A percentile compares a stretch with the other conserved stretches of the same genome.
Conservation (phyloP, 2,797 vertebrate species). For the Takifugu rubripes region DNA sequence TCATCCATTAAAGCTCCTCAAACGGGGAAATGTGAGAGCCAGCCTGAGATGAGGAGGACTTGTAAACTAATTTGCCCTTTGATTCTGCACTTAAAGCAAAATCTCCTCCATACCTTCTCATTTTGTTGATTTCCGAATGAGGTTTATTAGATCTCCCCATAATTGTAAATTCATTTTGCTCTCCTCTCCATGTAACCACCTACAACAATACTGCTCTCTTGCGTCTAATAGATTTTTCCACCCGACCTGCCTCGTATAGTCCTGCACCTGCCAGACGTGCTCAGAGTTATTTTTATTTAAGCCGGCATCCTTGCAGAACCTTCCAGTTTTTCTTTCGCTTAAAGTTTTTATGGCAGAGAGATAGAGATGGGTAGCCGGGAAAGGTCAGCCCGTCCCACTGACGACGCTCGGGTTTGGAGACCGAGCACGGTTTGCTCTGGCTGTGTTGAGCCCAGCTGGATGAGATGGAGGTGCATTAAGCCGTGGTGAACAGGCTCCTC, state of each 20-base stretch:
- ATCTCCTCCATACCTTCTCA: conserved; percentile 7
- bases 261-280: conserved; percentile 16
- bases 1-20: conserved; percentile 8
- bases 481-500: conserved; percentile 38
- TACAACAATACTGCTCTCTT: conserved; percentile 20
- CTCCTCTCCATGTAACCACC: neutral
- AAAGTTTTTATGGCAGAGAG: conserved; percentile 15
- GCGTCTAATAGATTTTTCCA: conserved; percentile 5
- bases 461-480: conserved; percentile 15
- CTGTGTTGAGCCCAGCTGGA: conserved; percentile 14
- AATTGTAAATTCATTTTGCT: neutral
- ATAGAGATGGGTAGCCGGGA: conserved; percentile 20
- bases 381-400: conserved; percentile 33
- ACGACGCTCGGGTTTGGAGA: conserved; percentile 23
- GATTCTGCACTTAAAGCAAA: conserved; percentile 6
- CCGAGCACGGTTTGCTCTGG: conserved; percentile 6
- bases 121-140: conserved; percentile 9
- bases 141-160: conserved; percentile 19
- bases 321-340: conserved; percentile 8
- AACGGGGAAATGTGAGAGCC: neutral
- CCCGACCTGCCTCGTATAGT: conserved; percentile 6
- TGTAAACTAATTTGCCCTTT: conserved; percentile 5
- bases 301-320: conserved; percentile 11
- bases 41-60: neutral
- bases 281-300: conserved; percentile 25